phyloP scores from a whole-genome alignment of 2,888 invertebrate genomes.

The Drosophila macrospina region DNA sequence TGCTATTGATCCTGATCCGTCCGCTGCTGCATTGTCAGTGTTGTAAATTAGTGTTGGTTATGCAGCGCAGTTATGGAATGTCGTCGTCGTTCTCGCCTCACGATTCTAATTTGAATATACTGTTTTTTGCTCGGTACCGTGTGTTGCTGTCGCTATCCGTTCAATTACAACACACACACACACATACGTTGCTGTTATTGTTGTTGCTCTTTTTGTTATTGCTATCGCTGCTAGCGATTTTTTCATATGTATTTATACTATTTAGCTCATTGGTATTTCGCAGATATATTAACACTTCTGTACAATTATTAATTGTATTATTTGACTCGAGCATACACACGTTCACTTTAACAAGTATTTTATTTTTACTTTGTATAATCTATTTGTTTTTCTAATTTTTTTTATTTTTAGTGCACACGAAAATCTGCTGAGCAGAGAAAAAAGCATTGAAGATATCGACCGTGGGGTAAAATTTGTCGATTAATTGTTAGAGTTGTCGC shows the following conservation, averaged over 20 bases:
- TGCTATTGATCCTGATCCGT: constrained; percentile 60
- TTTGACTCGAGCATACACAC: constrained; percentile 32
- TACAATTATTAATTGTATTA: constrained; percentile 40
- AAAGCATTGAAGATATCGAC: constrained; percentile 82
- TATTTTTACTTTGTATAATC: constrained; percentile 39
- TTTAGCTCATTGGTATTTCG: constrained; percentile 42
- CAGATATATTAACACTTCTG: constrained; percentile 34
- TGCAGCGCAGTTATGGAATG: constrained; percentile 76
- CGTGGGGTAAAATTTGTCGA: constrained; percentile 76
- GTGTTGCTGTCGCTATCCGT: constrained; percentile 51
- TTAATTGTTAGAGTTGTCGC: constrained; percentile 54
- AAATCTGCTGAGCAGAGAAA: constrained; percentile 61
- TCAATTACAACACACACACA: constrained; percentile 58
- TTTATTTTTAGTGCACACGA: constrained; percentile 60
- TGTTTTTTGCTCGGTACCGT: constrained; percentile 30
- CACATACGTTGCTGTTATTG: constrained; percentile 46
- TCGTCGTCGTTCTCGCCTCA: constrained; percentile 53
- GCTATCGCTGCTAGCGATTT: constrained; percentile 63
- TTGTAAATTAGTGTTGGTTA: constrained; percentile 44
- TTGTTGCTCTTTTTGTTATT: constrained; percentile 59
- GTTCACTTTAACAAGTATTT: constrained; percentile 38
- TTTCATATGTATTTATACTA: constrained; percentile 68
- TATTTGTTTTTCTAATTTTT: constrained; percentile 51
- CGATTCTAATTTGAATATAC: constrained; percentile 58
- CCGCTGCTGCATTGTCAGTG: constrained; percentile 51